Conservation (phyloP, 2,888 invertebrate species). For the Cenopis cana region DNA sequence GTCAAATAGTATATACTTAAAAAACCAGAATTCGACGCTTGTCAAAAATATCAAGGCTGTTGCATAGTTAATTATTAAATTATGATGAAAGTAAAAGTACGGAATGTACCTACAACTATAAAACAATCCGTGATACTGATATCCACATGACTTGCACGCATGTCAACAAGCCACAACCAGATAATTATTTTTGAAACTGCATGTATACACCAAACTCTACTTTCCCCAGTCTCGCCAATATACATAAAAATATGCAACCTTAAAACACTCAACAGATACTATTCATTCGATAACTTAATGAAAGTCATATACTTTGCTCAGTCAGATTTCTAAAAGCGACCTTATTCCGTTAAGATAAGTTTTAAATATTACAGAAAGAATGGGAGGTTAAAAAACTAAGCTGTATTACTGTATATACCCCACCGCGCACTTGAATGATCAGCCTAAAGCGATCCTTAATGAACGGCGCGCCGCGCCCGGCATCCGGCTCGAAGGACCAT, state of each 20-base stretch:
- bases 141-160: not conserved
- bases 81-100: too few relatives aligned
- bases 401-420: constrained; percentile 20
- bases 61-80: too few relatives aligned
- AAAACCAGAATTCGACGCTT: too few relatives aligned
- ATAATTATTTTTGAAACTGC: constrained; percentile 14
- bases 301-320: constrained; percentile 9
- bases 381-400: constrained; percentile 14
- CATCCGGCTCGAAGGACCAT: constrained; percentile 67
- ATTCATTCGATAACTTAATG: not conserved
- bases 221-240: constrained; percentile 6
- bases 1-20: too few relatives aligned
- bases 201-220: constrained; percentile 19
- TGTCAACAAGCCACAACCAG: not conserved
- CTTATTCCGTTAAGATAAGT: not conserved
- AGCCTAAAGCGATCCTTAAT: constrained; percentile 79
- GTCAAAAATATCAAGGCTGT: too few relatives aligned
- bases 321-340: not conserved
- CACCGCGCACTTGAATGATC: constrained; percentile 68
- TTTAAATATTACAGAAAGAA: not conserved
- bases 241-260: constrained; percentile 25
- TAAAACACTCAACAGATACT: constrained; percentile 26
- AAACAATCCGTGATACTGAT: too few relatives aligned
- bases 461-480: constrained; percentile 74
- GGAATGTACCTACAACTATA: too few relatives aligned